phyloP scores from a whole-genome alignment of 2,113 vertebrate genomes.

The Strix uralensis region DNA sequence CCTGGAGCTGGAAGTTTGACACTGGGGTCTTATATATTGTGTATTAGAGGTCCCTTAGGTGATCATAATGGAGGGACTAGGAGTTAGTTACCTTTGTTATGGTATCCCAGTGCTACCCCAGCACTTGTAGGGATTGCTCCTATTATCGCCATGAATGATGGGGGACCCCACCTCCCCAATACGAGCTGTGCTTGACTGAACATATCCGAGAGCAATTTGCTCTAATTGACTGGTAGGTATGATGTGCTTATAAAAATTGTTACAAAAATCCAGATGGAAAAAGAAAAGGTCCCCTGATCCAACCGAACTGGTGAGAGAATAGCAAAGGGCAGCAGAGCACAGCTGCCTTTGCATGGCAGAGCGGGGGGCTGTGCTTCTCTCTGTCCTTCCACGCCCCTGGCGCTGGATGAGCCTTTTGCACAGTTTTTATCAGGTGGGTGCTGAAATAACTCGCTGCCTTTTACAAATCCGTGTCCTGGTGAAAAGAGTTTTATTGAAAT shows the following conservation, averaged over 20 bases:
- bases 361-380: rapidly evolving
- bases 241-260: neutral
- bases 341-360: neutral
- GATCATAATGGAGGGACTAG: neutral
- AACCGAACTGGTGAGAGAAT: neutral
- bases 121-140: neutral
- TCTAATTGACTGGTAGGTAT: neutral
- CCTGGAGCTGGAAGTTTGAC: neutral
- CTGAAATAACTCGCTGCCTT: neutral
- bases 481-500: neutral
- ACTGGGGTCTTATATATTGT: neutral
- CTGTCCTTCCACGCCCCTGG: neutral
- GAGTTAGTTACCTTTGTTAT: neutral
- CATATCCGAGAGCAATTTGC: neutral
- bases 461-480: neutral
- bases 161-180: neutral
- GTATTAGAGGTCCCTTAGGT: neutral
- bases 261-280: neutral
- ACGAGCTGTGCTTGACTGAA: neutral
- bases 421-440: neutral
- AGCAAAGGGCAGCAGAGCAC: neutral
- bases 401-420: neutral
- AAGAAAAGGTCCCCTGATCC: neutral
- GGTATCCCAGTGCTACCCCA: neutral
- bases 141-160: neutral